These are phyloP conservation scores for Elymnias hypermnestra DNA, from an alignment of 1,140 invertebrate genomes.

Conservation along the genomic window DNA sequence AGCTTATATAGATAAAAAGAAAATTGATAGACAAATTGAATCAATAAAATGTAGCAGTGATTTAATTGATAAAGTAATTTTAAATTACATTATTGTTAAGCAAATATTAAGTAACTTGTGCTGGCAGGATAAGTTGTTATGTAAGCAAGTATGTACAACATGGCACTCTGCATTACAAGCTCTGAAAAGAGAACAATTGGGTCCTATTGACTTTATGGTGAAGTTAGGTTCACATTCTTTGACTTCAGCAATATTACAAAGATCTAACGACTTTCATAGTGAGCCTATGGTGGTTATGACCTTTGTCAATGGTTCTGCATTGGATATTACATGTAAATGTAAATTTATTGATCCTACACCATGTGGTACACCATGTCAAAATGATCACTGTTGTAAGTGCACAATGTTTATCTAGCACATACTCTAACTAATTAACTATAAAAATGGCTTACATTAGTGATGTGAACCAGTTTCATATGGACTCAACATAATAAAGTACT, in stretches of 20 bases:
- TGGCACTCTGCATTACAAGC: constrained; percentile 56
- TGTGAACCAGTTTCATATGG: too few species aligned
- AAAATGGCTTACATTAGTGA: too few species aligned
- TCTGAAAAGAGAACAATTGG: constrained; percentile 44
- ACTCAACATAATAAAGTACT: too few species aligned
- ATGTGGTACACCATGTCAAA: constrained; percentile 43
- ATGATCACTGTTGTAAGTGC: constrained; percentile 59
- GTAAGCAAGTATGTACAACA: constrained; percentile 51
- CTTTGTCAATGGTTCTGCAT: constrained; percentile 45
- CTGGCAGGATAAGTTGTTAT: constrained; percentile 63
- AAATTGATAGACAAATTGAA: constrained; percentile 36
- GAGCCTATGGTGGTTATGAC: constrained; percentile 55
- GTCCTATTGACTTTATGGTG: constrained; percentile 48
- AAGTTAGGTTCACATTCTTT: constrained; percentile 24
- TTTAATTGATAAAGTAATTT: constrained; percentile 47
- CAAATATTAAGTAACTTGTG: constrained; percentile 53
- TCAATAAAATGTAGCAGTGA: constrained; percentile 29
- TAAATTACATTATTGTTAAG: constrained; percentile 70
- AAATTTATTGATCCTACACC: constrained; percentile 31
- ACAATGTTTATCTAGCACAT: too few species aligned
- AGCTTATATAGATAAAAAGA: constrained; percentile 39
- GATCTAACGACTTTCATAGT: constrained; percentile 39
- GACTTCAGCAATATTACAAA: constrained; percentile 28
- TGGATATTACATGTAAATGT: constrained; percentile 34
- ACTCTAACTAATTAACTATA: too few species aligned